Evolutionary conservation across 1,140 invertebrate species (phyloP).

Genomic region (Drosophila lini): DNA sequence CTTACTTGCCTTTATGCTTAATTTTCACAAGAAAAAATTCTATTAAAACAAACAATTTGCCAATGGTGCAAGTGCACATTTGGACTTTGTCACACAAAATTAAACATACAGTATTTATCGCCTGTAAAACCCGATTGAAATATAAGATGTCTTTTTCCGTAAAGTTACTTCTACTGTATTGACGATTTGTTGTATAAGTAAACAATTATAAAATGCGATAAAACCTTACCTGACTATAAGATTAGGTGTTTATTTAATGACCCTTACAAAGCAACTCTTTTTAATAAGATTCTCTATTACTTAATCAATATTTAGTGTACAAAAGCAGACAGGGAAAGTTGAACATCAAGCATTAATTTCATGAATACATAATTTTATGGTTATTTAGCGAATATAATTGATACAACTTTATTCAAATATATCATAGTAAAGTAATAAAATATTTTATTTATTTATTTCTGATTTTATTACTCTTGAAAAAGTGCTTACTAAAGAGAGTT

Average conservation of each 20-base stretch:
- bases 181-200: background rate
- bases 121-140: background rate
- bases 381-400: background rate
- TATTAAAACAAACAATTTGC: background rate
- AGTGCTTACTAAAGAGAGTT: background rate
- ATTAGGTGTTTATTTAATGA: background rate
- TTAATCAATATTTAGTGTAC: background rate
- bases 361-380: background rate
- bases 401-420: no score
- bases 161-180: background rate
- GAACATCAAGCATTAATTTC: background rate
- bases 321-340: background rate
- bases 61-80: background rate
- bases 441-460: background rate
- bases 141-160: background rate
- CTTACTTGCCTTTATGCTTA: background rate
- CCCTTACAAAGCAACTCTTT: background rate
- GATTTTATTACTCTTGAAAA: background rate
- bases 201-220: background rate
- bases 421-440: no score
- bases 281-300: background rate
- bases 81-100: constrained; percentile 7
- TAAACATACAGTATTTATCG: background rate
- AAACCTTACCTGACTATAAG: background rate
- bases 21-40: background rate